Percentiles rank a stretch among this genome's conserved stretches.
Conservation (phyloP, 1,140 invertebrate species). For the Drosophila ironensis region DNA sequence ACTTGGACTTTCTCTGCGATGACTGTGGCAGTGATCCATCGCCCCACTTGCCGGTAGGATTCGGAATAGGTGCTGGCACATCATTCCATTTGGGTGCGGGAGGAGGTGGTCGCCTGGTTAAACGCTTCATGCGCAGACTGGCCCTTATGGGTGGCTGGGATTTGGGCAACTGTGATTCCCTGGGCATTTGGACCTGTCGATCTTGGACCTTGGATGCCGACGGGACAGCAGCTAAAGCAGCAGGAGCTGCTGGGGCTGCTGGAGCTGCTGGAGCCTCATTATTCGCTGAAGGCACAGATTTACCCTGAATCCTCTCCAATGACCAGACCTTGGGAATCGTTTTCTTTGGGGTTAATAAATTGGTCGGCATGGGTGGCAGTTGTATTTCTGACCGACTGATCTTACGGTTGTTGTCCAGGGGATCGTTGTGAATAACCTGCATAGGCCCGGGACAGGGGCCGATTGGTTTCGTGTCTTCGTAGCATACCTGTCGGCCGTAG, state of each 20-base stretch:
- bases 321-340: no score
- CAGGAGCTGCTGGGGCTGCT: neutral
- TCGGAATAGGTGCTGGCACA: constrained; percentile 23
- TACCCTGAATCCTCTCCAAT: no score
- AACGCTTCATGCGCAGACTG: neutral
- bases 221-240: neutral
- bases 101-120: neutral
- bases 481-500: constrained; percentile 9
- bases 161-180: neutral
- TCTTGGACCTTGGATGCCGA: neutral
- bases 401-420: neutral
- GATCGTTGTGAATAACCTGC: constrained; percentile 28
- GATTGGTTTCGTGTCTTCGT: constrained; percentile 9
- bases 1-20: neutral
- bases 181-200: neutral
- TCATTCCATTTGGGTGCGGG: constrained; percentile 14
- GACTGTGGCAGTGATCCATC: constrained; percentile 1
- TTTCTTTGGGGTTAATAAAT: neutral
- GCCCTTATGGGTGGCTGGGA: constrained; percentile 6
- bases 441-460: constrained; percentile 30
- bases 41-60: constrained; percentile 32
- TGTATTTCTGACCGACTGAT: constrained; percentile 6
- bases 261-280: neutral
- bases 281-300: no score
- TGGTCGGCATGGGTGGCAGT: constrained; percentile 17